Conservation (phyloP, 2,113 vertebrate species). For the Sinocyclocheilus anshuiensis region DNA sequence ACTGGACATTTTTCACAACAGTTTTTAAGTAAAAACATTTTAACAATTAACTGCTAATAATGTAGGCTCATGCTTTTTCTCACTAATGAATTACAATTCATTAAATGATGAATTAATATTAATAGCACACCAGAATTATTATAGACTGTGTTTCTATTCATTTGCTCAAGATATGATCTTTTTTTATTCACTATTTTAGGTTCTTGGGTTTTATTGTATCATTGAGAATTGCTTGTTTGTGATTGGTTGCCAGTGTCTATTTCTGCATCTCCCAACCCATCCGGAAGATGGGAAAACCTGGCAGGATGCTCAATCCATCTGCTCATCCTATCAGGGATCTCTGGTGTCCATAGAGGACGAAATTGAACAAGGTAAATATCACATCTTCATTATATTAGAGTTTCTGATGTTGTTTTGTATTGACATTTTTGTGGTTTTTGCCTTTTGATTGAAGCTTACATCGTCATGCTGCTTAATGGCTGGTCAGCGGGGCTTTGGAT, state of each 20-base stretch:
- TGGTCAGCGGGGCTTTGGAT: conserved; percentile 86
- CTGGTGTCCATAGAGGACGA: conserved; percentile 84
- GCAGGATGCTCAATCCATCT: conserved; percentile 84
- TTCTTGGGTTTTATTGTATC: neutral
- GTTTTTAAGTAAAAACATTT: neutral
- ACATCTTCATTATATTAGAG: no score
- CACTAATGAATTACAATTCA: neutral
- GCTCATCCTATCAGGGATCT: conserved; percentile 75
- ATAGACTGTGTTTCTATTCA: no score
- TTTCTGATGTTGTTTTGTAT: neutral
- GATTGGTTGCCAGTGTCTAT: conserved; percentile 79
- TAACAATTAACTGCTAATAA: neutral
- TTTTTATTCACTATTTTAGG: neutral
- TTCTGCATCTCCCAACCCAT: conserved; percentile 81
- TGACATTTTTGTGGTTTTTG: neutral
- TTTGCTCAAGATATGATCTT: no score
- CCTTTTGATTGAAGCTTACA: conserved; percentile 79
- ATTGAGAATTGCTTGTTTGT: conserved; percentile 29
- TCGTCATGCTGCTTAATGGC: conserved; percentile 91
- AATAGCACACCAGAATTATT: no score
- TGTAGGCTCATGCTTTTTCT: neutral
- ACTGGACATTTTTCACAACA: neutral
- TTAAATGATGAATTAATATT: no score
- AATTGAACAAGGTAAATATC: conserved; percentile 88
- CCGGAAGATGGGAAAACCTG: conserved; percentile 79